Evolutionary conservation across 2,113 vertebrate species (phyloP).

Genomic region (Hemichromis elongatus): DNA sequence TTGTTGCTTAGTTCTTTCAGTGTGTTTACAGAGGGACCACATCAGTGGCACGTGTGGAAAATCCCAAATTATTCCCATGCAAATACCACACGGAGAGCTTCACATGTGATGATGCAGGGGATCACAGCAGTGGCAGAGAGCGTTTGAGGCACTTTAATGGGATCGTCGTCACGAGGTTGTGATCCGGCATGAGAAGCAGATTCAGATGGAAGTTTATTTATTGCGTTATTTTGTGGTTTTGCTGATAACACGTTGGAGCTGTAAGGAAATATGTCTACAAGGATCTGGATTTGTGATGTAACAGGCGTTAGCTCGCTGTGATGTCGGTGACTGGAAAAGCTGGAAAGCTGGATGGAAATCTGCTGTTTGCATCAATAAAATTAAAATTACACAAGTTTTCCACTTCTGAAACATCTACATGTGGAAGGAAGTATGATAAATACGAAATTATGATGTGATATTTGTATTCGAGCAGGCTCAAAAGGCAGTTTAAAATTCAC

Average conservation of each 20-base stretch:
- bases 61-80: not conserved
- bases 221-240: not conserved
- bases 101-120: not conserved
- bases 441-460: not conserved
- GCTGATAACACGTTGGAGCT: not conserved
- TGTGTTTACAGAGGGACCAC: not conserved
- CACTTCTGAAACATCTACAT: not conserved
- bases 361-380: not conserved
- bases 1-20: not conserved
- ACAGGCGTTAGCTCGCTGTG: not conserved
- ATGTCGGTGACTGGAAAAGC: not conserved
- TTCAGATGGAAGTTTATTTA: not conserved
- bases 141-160: not conserved
- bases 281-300: not conserved
- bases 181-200: not conserved
- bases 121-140: not conserved
- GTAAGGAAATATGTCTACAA: not conserved
- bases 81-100: not conserved
- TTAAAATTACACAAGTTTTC: not conserved
- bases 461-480: not conserved
- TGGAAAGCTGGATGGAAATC: not conserved
- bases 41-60: conserved; percentile 14
- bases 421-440: not conserved
- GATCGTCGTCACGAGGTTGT: not conserved
- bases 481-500: not conserved